Conservation (phyloP, 2,797 vertebrate species). For the Sebastes goodei region DNA sequence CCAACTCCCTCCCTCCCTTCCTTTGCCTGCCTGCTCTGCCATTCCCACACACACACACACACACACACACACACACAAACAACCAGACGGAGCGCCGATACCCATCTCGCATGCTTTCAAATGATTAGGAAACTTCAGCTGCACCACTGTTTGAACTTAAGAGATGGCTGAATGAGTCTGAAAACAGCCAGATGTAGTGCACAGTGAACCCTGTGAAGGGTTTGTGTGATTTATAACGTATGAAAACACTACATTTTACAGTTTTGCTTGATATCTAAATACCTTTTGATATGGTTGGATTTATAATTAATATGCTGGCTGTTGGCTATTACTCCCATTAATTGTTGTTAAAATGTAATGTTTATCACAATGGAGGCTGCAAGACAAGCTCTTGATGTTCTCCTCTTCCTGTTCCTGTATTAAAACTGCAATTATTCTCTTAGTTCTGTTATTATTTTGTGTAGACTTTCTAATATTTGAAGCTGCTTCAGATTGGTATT, state of each 20-base stretch:
- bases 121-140: constrained; percentile 64
- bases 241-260: neutral
- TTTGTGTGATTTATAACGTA: constrained; percentile 5
- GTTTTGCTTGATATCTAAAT: neutral
- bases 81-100: constrained; percentile 71
- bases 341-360: neutral
- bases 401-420: neutral
- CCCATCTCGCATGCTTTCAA: constrained; percentile 75
- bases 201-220: neutral
- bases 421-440: neutral
- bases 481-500: constrained; percentile 60
- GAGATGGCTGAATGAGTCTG: constrained; percentile 29
- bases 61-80: constrained; percentile 63
- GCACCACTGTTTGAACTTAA: constrained; percentile 41
- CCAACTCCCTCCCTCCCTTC: constrained; percentile 84
- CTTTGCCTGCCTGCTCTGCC: constrained; percentile 68
- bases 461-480: constrained; percentile 42
- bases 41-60: constrained; percentile 72
- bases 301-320: neutral
- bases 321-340: neutral
- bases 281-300: neutral
- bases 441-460: neutral
- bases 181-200: constrained; percentile 51
- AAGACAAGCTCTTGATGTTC: neutral
- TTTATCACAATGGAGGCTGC: neutral